Percentiles rank a stretch among this genome's conserved stretches.
Evolutionary conservation across 1,140 invertebrate species (phyloP).

Genomic region (Rhizoglyphus robini): DNA sequence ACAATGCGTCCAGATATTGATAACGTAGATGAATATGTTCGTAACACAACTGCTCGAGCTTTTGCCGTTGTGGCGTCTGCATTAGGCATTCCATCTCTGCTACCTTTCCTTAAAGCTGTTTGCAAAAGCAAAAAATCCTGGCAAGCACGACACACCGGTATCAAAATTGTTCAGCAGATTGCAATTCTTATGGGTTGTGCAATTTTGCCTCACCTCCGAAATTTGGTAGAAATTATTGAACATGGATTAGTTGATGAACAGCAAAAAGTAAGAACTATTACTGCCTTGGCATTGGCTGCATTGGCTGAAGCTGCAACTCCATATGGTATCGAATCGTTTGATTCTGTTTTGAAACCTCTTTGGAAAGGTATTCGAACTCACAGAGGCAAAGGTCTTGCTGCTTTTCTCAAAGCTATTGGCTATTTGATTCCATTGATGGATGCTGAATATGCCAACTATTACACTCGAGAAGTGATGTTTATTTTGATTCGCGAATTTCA

Average conservation of each 20-base stretch:
- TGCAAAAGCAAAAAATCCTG: constrained; percentile 98
- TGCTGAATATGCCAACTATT: constrained; percentile 98
- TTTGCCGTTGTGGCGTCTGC: constrained; percentile 99
- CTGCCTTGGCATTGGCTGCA: constrained; percentile 93
- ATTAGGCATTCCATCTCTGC: constrained; percentile 86
- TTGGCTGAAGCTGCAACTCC: constrained; percentile 95
- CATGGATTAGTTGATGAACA: constrained; percentile 66
- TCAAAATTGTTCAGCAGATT: constrained; percentile 99
- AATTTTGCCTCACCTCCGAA: constrained; percentile 93
- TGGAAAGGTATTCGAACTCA: constrained; percentile 58
- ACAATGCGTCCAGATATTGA: constrained; percentile 99
- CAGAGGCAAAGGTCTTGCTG: constrained; percentile 62
- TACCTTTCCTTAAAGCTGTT: constrained; percentile 97
- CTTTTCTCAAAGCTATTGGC: constrained; percentile 97
- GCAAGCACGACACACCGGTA: constrained; percentile 98
- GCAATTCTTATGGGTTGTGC: constrained; percentile 99
- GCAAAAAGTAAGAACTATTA: constrained; percentile 80
- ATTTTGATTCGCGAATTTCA: constrained; percentile 98
- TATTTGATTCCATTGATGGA: constrained; percentile 99
- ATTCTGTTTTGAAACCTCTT: constrained; percentile 93
- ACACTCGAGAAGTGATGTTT: constrained; percentile 98
- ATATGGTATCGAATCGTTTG: constrained; percentile 99
- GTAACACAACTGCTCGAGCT: constrained; percentile 96
- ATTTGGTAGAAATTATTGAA: constrained; percentile 97
- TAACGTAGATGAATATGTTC: constrained; percentile 98